Conservation (phyloP, 2,113 vertebrate species). For the Caretta caretta region DNA sequence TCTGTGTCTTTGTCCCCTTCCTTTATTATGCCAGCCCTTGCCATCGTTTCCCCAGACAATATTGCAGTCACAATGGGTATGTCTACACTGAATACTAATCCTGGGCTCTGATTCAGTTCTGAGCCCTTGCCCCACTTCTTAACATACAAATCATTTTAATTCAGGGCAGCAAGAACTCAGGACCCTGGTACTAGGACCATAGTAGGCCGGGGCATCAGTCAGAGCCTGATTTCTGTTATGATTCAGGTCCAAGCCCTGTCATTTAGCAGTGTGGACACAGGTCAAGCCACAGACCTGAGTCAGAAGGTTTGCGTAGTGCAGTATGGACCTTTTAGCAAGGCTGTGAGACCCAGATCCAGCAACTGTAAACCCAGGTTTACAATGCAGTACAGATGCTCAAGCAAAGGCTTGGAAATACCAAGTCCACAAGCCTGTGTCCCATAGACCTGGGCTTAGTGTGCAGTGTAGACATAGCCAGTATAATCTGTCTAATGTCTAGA, state of each 20-base stretch:
- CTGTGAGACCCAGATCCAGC: neutral
- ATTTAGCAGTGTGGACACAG: neutral
- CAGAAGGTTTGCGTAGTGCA: neutral
- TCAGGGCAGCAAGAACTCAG: neutral
- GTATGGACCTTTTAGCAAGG: fast-evolving
- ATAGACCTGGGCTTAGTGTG: neutral
- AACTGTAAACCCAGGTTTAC: neutral
- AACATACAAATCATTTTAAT: neutral
- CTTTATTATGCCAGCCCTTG: neutral
- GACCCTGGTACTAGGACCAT: neutral
- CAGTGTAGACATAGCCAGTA: neutral
- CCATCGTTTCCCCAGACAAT: neutral
- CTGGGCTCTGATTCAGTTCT: neutral
- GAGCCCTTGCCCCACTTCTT: neutral
- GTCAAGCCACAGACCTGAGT: neutral
- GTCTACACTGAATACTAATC: neutral
- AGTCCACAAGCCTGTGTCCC: neutral
- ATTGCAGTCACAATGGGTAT: no score
- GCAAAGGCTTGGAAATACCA: neutral
- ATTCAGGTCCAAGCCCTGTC: neutral
- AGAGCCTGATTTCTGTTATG: neutral
- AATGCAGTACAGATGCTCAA: neutral
- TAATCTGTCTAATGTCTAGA: neutral
- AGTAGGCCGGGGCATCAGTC: neutral
- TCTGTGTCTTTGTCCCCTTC: neutral